Evolutionary conservation across 2,888 invertebrate genomes (phyloP), one percentile per base, ranked within the genome.

Genomic region (Buathra laborator): DNA sequence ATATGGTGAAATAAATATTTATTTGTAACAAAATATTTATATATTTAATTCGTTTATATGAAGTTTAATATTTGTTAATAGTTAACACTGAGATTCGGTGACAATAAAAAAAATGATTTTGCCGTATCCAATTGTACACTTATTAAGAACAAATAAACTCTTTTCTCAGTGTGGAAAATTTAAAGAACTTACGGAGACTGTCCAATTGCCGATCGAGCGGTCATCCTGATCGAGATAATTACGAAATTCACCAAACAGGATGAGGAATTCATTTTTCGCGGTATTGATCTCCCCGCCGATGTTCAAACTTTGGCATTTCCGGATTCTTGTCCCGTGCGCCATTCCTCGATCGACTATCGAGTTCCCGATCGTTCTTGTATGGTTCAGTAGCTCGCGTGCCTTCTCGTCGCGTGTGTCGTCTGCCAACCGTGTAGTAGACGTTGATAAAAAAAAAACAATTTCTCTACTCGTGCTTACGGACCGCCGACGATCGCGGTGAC

Each of bases 401-500:
- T 53, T n/a, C 43, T 44, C 16, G 43, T 59, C 72, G 29, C 48
- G 68, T 37, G 70, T 48, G 32, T 59, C 59, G 74, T 74, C 62
- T 29, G 46, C 74, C 62, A 10, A 32, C 16, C 5, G 16, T 14
- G 5, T 24, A 24, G 12, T 24, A 43, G 14, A 46, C 19, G 9
- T 3, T 19, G 19, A 19, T 10, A n/a, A 16, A 44, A 66, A 44
- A 5, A 44, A 74, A 74, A 59, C 59, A 19, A 24, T 10, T 56
- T 56, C 19, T 29, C 32, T 59, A 10, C 32, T 44, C 74, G 46
- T 48, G 74, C 62, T 74, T 19, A 16, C 32, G 32, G n/a, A 29
- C 48, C 74, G 14, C 7, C 74, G 46, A 64, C 48, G 46, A 75
- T 59, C 72, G 59, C 19, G 29, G n/a, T 59, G 74, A 62, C 74